Evolutionary conservation across 2,797 vertebrate species (phyloP).

Genomic region (Setipinna tenuifilis): DNA sequence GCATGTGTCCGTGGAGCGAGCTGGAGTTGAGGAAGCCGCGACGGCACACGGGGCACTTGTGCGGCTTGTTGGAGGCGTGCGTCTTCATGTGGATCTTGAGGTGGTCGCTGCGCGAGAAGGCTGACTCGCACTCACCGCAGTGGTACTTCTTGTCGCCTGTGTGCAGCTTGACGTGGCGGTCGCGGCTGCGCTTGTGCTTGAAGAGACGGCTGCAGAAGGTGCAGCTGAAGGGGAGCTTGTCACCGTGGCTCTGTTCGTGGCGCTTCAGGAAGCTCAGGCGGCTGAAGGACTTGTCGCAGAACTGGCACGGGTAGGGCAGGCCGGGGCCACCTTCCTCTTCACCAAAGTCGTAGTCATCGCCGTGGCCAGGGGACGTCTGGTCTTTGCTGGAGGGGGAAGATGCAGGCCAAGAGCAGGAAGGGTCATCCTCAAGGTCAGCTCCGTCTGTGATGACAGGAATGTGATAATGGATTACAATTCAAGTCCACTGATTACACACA

Average conservation of each 20-base stretch:
- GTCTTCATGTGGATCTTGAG: slow-evolving; percentile 99
- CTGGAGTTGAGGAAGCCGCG: slow-evolving; percentile 96
- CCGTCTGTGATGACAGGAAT: slow-evolving; percentile 80
- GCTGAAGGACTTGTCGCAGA: slow-evolving; percentile 98
- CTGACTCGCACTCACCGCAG: slow-evolving; percentile 95
- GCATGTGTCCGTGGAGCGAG: slow-evolving; percentile 98
- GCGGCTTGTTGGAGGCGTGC: slow-evolving; percentile 98
- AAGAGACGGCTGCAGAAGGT: slow-evolving; percentile 97
- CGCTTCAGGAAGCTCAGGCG: slow-evolving; percentile 98
- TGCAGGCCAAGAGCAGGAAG: slow-evolving; percentile 95
- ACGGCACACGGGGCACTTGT: slow-evolving; percentile 97
- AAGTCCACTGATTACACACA: not conserved
- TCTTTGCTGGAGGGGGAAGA: slow-evolving; percentile 99
- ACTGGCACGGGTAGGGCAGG: slow-evolving; percentile 96
- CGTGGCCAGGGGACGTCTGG: slow-evolving; percentile 94
- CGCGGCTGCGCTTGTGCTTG: slow-evolving; percentile 98
- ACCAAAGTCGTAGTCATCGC: slow-evolving; percentile 95
- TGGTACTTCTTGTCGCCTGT: slow-evolving; percentile 99
- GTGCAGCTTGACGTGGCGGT: slow-evolving; percentile 97
- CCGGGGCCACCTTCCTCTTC: slow-evolving; percentile 95
- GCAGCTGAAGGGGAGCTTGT: slow-evolving; percentile 98
- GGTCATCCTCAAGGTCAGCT: slow-evolving; percentile 95
- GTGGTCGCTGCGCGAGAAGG: slow-evolving; percentile 97
- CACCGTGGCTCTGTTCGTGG: slow-evolving; percentile 97
- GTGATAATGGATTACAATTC: not conserved